Percentiles rank a stretch among this genome's conserved stretches.
Conservation (phyloP, 2,888 invertebrate species). For the Rhagonycha lutea region DNA sequence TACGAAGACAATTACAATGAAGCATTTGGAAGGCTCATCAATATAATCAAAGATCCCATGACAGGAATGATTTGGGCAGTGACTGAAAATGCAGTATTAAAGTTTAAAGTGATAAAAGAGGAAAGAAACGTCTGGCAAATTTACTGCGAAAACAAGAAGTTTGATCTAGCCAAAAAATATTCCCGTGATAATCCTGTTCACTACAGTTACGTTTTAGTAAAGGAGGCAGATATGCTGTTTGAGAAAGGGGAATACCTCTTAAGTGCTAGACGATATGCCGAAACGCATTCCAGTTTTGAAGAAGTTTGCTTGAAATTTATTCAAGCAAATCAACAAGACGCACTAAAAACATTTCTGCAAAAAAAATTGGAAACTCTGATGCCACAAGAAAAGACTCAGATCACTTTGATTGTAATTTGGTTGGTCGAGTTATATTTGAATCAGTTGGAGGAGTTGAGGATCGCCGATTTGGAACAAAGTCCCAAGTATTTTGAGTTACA, state of each 20-base stretch:
- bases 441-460: conserved; percentile 77
- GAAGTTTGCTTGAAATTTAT: conserved; percentile 92
- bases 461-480: conserved; percentile 52
- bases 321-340: conserved; percentile 77
- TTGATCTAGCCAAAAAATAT: conserved; percentile 84
- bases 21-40: conserved; percentile 77
- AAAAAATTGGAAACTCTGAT: conserved; percentile 77
- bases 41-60: conserved; percentile 78
- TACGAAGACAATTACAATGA: conserved; percentile 85
- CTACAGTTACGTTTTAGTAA: conserved; percentile 81
- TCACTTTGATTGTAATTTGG: conserved; percentile 94
- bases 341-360: conserved; percentile 85
- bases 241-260: conserved; percentile 75
- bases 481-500: conserved; percentile 65
- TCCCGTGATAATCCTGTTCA: conserved; percentile 80
- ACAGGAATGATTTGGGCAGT: conserved; percentile 85
- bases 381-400: conserved; percentile 80
- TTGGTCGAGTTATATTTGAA: conserved; percentile 89
- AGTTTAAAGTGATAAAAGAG: conserved; percentile 83
- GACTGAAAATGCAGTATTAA: conserved; percentile 82
- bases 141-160: conserved; percentile 83
- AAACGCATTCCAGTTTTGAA: conserved; percentile 91
- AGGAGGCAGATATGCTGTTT: conserved; percentile 87
- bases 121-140: conserved; percentile 88
- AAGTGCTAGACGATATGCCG: conserved; percentile 87